A percentile compares a stretch with the other conserved stretches of the same genome.
These are phyloP conservation scores for Drosophila suboccidentalis DNA, from an alignment of 2,888 invertebrate genomes.

Conservation along the genomic window DNA sequence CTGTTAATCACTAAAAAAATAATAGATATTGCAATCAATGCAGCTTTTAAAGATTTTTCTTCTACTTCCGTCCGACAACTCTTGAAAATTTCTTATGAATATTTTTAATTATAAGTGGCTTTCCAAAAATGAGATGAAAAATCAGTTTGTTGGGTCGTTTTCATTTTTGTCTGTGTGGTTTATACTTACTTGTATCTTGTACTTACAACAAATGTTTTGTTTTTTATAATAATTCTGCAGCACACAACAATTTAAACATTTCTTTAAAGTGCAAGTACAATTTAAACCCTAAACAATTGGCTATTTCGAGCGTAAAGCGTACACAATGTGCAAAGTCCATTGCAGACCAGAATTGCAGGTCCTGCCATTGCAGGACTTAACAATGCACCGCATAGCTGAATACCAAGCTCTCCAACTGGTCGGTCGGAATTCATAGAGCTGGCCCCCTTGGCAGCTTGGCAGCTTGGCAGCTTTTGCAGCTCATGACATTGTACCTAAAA, in stretches of 20 bases:
- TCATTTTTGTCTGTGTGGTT: neutral
- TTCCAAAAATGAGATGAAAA: too few relatives aligned
- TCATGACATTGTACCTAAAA: constrained; percentile 30
- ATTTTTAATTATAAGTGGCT: too few relatives aligned
- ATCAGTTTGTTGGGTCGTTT: too few relatives aligned
- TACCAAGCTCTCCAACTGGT: constrained; percentile 4
- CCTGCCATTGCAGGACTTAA: constrained; percentile 5
- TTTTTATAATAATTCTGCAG: neutral
- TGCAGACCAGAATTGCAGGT: constrained; percentile 12
- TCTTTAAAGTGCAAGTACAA: constrained; percentile 3
- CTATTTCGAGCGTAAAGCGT: constrained; percentile 8
- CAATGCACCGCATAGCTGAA: constrained; percentile 2
- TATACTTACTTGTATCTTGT: neutral
- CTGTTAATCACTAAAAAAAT: too few relatives aligned
- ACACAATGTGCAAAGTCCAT: constrained; percentile 9
- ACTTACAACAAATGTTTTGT: neutral
- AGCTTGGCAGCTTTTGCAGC: constrained; percentile 8
- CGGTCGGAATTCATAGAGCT: constrained; percentile 20
- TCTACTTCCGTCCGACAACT: too few relatives aligned
- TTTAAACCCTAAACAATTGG: constrained; percentile 17
- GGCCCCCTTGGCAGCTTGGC: neutral
- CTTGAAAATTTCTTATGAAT: too few relatives aligned
- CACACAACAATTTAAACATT: constrained; percentile 5
- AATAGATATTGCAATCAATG: too few relatives aligned
- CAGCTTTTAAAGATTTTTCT: too few relatives aligned